phyloP scores from a whole-genome alignment of 2,888 invertebrate species.

The Synergus itoensis region DNA sequence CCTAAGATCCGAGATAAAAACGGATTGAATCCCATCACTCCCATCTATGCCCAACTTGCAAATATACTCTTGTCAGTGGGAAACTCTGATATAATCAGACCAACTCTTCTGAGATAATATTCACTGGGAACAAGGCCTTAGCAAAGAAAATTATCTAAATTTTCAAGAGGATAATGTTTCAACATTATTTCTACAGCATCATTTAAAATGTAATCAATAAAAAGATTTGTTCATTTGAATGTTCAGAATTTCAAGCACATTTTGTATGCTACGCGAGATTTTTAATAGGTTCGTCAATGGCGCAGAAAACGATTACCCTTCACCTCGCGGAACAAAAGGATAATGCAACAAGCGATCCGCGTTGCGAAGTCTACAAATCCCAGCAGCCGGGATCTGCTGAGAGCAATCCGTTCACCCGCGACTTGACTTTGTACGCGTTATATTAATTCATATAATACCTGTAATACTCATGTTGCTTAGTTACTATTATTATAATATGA shows the following conservation, averaged over 20 bases:
- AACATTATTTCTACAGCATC: no score
- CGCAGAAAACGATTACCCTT: conserved; percentile 65
- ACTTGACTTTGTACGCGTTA: conserved; percentile 7
- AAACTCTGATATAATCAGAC: conserved; percentile 65
- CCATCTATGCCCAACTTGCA: conserved; percentile 60
- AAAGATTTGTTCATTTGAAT: no score
- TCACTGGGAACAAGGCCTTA: conserved; percentile 46
- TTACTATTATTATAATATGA: conserved; percentile 1
- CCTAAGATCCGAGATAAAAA: conserved; percentile 61
- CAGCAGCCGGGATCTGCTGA: conserved; percentile 44
- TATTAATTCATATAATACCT: not conserved
- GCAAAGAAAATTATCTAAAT: not conserved
- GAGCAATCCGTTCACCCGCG: conserved; percentile 52
- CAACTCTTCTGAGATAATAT: conserved; percentile 47
- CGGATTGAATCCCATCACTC: conserved; percentile 66
- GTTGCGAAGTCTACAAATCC: not conserved
- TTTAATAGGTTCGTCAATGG: conserved; percentile 58
- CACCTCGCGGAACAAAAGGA: conserved; percentile 67
- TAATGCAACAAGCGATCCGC: conserved; percentile 55
- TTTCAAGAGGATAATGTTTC: no score
- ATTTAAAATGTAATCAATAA: no score
- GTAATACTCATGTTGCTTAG: not conserved
- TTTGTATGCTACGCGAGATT: conserved; percentile 49
- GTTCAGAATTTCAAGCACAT: not conserved
- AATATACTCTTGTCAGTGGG: conserved; percentile 57